Conservation (phyloP, 1,140 invertebrate genomes). For the Ptiloglossa arizonensis region DNA sequence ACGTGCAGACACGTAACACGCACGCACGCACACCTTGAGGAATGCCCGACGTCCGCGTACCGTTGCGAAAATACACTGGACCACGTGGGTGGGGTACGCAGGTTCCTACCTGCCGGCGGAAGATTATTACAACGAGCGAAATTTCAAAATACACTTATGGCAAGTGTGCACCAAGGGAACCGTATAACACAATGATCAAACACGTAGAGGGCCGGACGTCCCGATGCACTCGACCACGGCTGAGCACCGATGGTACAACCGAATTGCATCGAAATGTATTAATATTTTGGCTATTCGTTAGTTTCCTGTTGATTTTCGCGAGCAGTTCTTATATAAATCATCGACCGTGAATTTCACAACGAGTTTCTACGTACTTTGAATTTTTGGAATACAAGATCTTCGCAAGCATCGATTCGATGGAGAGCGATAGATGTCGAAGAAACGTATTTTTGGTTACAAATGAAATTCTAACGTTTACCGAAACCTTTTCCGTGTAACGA, state of each 20-base stretch:
- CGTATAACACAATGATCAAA: conserved; percentile 79
- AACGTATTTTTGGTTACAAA: too few species aligned
- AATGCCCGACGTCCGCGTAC: conserved; percentile 41
- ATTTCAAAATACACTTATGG: conserved; percentile 79
- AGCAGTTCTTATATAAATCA: neutral
- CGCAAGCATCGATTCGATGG: too few species aligned
- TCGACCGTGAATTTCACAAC: too few species aligned
- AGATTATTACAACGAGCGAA: conserved; percentile 77
- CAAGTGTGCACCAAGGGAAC: conserved; percentile 75
- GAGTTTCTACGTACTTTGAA: too few species aligned
- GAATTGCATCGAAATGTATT: conserved; percentile 61
- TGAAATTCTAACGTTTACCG: too few species aligned
- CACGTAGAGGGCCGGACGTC: conserved; percentile 56
- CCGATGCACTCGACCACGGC: conserved; percentile 56
- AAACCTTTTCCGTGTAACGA: too few species aligned
- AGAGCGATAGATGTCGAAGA: too few species aligned
- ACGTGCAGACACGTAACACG: conserved; percentile 37
- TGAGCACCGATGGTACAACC: conserved; percentile 39
- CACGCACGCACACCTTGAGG: conserved; percentile 57
- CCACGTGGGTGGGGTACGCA: conserved; percentile 42
- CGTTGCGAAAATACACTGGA: conserved; percentile 64
- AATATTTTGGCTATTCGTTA: conserved; percentile 53
- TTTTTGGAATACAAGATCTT: too few species aligned
- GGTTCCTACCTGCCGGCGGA: conserved; percentile 62
- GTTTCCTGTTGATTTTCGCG: neutral